Base-by-base conservation (phyloP, 2,888 invertebrate genomes). In the Sphaerophoria rueppellii region DNA sequence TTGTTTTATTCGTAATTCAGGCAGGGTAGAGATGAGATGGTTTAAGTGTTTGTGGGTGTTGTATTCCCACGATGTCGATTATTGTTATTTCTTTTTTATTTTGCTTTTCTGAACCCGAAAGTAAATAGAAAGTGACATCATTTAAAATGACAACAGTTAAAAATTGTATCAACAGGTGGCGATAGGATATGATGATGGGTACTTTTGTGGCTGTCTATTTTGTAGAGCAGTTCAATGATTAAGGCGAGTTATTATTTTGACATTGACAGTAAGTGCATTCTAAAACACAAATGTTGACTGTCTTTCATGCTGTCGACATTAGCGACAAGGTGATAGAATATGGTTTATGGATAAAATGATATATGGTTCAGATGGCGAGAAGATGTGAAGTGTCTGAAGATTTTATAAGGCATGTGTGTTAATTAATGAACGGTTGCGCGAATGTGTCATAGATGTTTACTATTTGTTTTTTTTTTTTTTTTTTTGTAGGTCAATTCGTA, bases 151-250 rank as follows among this genome's bases (percentile, higher is more conserved):
- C 80, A 80, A 80, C 71, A 83, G 40, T 61, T 81, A 37, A 32
- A 67, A 70, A 43, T 32, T 57, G 37, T 46, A 67, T 61, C 79
- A 85, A 85, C 85, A 85, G 85, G 81, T 85, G 69, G 67, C 40
- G 24, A 5, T 71, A 24, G 55, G 67, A 37, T 35, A 0, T 24
- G 16, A 6, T 40, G 4, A 24, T 7, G 16, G 12, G 32, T 2
- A 40, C 11, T 40, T 54, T 3, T 6, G 50, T 0, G 6, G 11
- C 12, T 35, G 35, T 16, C 6, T 4, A 9, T 35, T 9, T 0
- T 0, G 16, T 11, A n/a, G 14, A 24, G 46, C 50, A 32, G 65
- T 50, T 48, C 37, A 61, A 50, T 69, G 67, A 83, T 80, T 83
- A 79, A 74, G 79, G 79, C 63, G 70, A 65, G 73, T 50, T 78